Percentiles rank a stretch among this genome's conserved stretches.
phyloP scores from a whole-genome alignment of 2,113 vertebrate genomes.

The Ranitomeya imitator region DNA sequence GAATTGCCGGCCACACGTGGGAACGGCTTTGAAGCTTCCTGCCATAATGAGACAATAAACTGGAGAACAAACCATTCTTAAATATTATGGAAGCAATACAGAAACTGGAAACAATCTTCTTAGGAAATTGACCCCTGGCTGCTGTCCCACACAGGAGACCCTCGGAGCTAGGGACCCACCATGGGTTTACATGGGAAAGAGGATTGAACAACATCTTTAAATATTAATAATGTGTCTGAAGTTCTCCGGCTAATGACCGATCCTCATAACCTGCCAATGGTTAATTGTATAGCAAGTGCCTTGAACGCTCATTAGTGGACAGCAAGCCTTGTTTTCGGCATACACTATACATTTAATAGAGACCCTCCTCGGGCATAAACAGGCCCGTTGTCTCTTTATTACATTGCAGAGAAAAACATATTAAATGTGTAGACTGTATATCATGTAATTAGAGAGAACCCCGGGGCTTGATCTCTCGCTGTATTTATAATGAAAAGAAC shows the following conservation, averaged over 20 bases:
- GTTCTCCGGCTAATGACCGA: background rate
- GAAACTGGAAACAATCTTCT: slow-evolving; percentile 23
- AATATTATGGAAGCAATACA: background rate
- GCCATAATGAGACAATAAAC: background rate
- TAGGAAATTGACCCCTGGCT: slow-evolving; percentile 29
- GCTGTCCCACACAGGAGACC: background rate
- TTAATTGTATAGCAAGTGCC: slow-evolving; percentile 48
- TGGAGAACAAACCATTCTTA: background rate
- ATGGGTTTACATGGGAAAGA: background rate
- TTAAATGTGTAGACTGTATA: slow-evolving; percentile 82
- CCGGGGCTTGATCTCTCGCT: slow-evolving; percentile 82
- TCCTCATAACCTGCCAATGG: slow-evolving; percentile 20
- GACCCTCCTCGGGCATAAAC: slow-evolving; percentile 74
- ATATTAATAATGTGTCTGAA: slow-evolving; percentile 23
- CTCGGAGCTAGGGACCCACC: background rate
- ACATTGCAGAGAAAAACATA: slow-evolving; percentile 72
- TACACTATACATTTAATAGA: slow-evolving; percentile 71
- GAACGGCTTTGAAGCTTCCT: background rate
- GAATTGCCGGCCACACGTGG: background rate
- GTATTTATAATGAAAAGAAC: slow-evolving; percentile 84
- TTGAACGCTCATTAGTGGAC: slow-evolving; percentile 70
- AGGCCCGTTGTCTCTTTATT: slow-evolving; percentile 80
- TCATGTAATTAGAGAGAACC: slow-evolving; percentile 84
- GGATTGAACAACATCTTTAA: background rate
- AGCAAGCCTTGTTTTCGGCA: slow-evolving; percentile 68